A percentile compares a stretch with the other conserved stretches of the same genome.
phyloP scores from a whole-genome alignment of 2,113 vertebrate species.

The Pseudorhombus dupliciocellatus region DNA sequence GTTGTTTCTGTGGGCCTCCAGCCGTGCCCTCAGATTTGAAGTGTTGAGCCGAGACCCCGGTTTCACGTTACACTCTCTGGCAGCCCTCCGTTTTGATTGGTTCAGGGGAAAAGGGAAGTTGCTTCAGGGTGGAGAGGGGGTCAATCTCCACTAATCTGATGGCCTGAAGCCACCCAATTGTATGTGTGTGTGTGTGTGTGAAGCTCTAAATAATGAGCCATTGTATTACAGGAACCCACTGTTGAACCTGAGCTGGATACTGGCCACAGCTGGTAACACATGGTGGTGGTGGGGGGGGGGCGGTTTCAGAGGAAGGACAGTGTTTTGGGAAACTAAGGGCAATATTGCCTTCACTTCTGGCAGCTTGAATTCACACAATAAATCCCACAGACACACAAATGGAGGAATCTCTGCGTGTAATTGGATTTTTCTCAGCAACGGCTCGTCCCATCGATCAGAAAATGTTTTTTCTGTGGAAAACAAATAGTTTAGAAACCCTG shows the following conservation, averaged over 20 bases:
- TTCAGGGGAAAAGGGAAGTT: conserved; percentile 61
- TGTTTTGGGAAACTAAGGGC: not conserved
- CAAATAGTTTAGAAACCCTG: no score
- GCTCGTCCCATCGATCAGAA: no score
- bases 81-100: conserved; percentile 73
- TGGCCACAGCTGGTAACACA: conserved; percentile 69
- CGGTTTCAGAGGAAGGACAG: conserved; percentile 17
- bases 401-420: not conserved
- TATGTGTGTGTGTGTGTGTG: conserved; percentile 65
- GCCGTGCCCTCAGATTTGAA: conserved; percentile 69
- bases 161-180: conserved; percentile 66
- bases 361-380: conserved; percentile 4
- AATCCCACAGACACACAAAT: conserved; percentile 1
- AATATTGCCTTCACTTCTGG: not conserved
- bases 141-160: conserved; percentile 75
- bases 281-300: not conserved
- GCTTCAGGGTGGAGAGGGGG: conserved; percentile 71
- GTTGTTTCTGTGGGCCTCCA: conserved; percentile 72
- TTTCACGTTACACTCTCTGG: conserved; percentile 80
- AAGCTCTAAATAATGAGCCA: conserved; percentile 77
- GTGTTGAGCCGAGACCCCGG: conserved; percentile 69
- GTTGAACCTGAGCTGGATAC: conserved; percentile 55
- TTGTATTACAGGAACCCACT: conserved; percentile 75
- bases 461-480: no score
- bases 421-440: not conserved